Conservation (phyloP, 2,113 vertebrate species). For the Motacilla tschutschensis region DNA sequence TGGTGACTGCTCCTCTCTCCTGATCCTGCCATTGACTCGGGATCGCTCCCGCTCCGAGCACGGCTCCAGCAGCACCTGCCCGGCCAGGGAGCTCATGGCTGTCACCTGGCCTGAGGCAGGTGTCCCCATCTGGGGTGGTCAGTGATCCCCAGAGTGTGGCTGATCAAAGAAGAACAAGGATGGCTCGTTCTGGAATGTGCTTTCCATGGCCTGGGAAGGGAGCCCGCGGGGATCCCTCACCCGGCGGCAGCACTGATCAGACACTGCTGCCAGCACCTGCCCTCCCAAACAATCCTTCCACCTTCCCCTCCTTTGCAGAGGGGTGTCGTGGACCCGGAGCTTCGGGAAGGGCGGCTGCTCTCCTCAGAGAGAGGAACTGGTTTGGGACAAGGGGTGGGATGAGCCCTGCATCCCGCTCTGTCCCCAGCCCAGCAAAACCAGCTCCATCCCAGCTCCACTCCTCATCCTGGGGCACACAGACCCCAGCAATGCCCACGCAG, state of each 20-base stretch:
- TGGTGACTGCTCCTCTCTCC: not conserved
- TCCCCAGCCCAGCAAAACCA: not conserved
- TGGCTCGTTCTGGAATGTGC: fast-evolving
- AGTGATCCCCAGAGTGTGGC: fast-evolving
- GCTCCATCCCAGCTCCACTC: not conserved
- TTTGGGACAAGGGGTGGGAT: not conserved
- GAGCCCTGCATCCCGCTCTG: not conserved
- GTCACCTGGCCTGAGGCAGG: not conserved
- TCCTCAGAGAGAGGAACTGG: not conserved
- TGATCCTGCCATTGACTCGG: fast-evolving
- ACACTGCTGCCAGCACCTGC: not conserved
- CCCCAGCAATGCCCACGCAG: fast-evolving
- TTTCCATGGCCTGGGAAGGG: not conserved
- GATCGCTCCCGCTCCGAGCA: not conserved
- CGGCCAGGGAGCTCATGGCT: not conserved
- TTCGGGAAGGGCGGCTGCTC: not conserved
- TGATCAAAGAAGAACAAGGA: too few species aligned
- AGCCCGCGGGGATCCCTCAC: not conserved
- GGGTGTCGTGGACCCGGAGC: fast-evolving
- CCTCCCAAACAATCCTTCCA: not conserved
- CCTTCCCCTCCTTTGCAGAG: not conserved
- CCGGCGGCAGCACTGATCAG: not conserved
- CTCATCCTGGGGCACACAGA: fast-evolving
- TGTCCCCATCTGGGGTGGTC: not conserved
- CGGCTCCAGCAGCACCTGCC: fast-evolving